Percentiles rank a stretch among this genome's conserved stretches.
Evolutionary conservation across 2,888 invertebrate species (phyloP).

Genomic region (Mythimna loreyi): DNA sequence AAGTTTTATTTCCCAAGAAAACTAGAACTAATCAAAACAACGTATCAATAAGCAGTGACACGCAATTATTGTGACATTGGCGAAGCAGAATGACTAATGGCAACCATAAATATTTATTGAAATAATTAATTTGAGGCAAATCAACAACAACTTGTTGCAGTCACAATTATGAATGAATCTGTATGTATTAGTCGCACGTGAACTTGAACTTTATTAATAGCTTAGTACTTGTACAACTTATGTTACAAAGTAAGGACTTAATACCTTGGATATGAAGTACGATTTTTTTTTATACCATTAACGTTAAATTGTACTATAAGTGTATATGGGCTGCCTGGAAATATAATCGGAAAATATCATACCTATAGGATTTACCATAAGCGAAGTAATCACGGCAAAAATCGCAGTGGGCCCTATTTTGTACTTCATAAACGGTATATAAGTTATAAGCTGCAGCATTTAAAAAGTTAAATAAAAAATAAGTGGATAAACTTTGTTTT

Average conservation of each 20-base stretch:
- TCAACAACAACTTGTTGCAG: slow-evolving; percentile 50
- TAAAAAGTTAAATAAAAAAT: no score
- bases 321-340: no score
- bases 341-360: no score
- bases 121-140: slow-evolving; percentile 58
- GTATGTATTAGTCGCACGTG: slow-evolving; percentile 49
- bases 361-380: no score
- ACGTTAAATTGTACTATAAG: no score
- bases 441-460: no score
- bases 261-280: slow-evolving; percentile 14
- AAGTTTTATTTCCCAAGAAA: not conserved
- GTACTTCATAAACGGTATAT: no score
- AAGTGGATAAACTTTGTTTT: no score
- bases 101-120: slow-evolving; percentile 66
- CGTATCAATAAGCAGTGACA: not conserved
- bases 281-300: no score
- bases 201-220: slow-evolving; percentile 67
- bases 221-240: slow-evolving; percentile 31
- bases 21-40: slow-evolving; percentile 18
- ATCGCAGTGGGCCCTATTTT: no score
- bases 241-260: slow-evolving; percentile 33
- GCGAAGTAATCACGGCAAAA: no score
- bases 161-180: slow-evolving; percentile 62
- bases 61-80: slow-evolving; percentile 63
- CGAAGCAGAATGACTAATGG: slow-evolving; percentile 36